Evolutionary conservation across 2,113 vertebrate species (phyloP), one percentile per base, ranked within the genome.

Genomic region (Rostratula benghalensis): DNA sequence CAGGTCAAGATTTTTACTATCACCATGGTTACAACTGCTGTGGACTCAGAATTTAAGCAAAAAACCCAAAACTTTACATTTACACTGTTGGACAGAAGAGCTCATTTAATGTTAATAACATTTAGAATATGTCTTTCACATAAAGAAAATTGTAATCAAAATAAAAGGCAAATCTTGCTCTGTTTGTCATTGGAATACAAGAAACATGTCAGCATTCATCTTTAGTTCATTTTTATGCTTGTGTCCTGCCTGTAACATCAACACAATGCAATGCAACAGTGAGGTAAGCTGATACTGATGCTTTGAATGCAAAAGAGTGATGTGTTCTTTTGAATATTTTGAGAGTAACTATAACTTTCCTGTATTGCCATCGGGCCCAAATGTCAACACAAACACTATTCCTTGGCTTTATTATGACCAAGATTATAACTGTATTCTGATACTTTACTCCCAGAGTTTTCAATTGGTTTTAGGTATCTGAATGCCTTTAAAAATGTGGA

Each of bases 11-110:
- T 22, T 81, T 61, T 71, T 83, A 30, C 37, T 82, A 39, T 96
- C 70, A 77, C 95, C 78, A 95, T 95, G 96, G 95, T 92, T 84
- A 94, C 90, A 84, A 80, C 18, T 57, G 54, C 82, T 73, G n/a
- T 30, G n/a, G 53, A 89, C 53, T 71, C 48, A 53, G 53, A 28
- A 89, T 64, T 83, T 81, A 75, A 57, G 68, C 4, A 50, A 80
- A 74, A 91, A 68, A 2, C 3, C 7, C 70, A 33, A 53, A 89
- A 89, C n/a, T 91, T 91, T 10, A 7, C 43, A 71, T 19, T 75
- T 84, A 39, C 1, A 30, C 13, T 65, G 20, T 20, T 51, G 57
- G 28, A 61, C 39, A 83, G 76, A 82, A 12, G 8, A 60, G 11
- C 13, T 88, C 4, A 60, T 20, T 84, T 68, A 67, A 35, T 71